Conservation (phyloP, 2,888 invertebrate genomes). For the Eudemis profundana region DNA sequence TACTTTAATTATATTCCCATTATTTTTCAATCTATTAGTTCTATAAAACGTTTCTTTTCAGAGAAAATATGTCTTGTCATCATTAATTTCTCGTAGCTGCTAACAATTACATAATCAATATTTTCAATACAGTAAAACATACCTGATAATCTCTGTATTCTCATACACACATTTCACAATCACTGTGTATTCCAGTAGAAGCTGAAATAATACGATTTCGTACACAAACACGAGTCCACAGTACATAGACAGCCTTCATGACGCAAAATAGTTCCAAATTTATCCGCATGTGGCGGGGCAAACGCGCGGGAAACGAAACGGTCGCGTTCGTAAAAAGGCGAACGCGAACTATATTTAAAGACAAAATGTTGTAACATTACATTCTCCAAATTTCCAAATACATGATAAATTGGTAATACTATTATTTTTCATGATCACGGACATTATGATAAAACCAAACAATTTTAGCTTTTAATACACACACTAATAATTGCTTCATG, state of each 20-base stretch:
- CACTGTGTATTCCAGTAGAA: conserved; percentile 49
- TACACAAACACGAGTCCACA: conserved; percentile 69
- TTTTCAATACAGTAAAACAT: conserved; percentile 55
- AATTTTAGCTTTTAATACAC: no score
- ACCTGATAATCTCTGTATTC: conserved; percentile 61
- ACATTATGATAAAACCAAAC: no score
- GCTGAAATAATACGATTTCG: conserved; percentile 56
- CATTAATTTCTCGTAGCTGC: conserved; percentile 50
- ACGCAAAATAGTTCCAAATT: conserved; percentile 64
- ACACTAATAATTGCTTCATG: no score
- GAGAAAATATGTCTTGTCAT: conserved; percentile 58
- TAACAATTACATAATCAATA: conserved; percentile 71
- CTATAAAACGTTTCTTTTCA: not conserved
- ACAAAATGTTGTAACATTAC: not conserved
- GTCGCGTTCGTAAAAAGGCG: conserved; percentile 24
- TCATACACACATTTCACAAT: conserved; percentile 50
- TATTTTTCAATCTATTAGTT: conserved; percentile 7
- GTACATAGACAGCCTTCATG: conserved; percentile 59
- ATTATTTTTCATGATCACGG: no score
- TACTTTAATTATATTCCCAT: not conserved
- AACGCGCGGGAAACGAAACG: conserved; percentile 50
- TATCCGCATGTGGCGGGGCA: conserved; percentile 58
- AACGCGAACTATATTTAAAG: no score
- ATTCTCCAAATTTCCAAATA: not conserved
- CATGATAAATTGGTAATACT: no score